Conservation (phyloP, 2,113 vertebrate genomes). For the Alces alces region DNA sequence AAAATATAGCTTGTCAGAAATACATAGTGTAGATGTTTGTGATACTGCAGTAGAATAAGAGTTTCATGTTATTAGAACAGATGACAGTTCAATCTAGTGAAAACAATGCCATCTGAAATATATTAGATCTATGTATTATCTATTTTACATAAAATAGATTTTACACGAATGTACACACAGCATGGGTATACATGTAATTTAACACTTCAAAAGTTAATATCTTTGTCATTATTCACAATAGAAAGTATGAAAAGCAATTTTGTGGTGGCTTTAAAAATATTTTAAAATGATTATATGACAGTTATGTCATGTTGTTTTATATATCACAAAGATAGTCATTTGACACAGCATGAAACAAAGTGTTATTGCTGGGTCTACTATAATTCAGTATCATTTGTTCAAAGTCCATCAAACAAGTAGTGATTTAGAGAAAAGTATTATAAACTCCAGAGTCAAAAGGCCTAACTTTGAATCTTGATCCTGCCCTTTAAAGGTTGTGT, state of each 20-base stretch:
- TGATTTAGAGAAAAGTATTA: slow-evolving; percentile 39
- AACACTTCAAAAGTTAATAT: slow-evolving; percentile 62
- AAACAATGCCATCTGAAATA: slow-evolving; percentile 46
- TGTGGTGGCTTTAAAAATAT: slow-evolving; percentile 49
- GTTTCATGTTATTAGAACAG: slow-evolving; percentile 36
- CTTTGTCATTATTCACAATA: slow-evolving; percentile 40
- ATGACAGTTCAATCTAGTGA: slow-evolving; percentile 64
- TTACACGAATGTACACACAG: slow-evolving; percentile 20
- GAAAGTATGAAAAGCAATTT: slow-evolving; percentile 62
- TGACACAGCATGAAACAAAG: slow-evolving; percentile 22
- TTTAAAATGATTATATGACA: slow-evolving; percentile 45
- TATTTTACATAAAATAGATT: slow-evolving; percentile 55
- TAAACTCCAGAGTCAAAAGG: neutral
- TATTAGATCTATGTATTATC: slow-evolving; percentile 39
- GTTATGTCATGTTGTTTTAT: slow-evolving; percentile 44
- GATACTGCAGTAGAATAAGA: neutral
- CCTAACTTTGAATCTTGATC: neutral
- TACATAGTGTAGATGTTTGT: slow-evolving; percentile 33
- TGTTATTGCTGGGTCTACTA: neutral
- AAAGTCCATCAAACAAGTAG: slow-evolving; percentile 7
- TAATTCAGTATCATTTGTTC: slow-evolving; percentile 27
- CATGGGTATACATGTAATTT: slow-evolving; percentile 49
- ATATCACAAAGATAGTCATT: slow-evolving; percentile 23
- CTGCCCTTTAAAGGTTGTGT: neutral
- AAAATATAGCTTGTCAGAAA: slow-evolving; percentile 65